These are phyloP conservation scores for Sebastes vulpes DNA, from an alignment of 2,797 vertebrate genomes.

Conservation along the genomic window DNA sequence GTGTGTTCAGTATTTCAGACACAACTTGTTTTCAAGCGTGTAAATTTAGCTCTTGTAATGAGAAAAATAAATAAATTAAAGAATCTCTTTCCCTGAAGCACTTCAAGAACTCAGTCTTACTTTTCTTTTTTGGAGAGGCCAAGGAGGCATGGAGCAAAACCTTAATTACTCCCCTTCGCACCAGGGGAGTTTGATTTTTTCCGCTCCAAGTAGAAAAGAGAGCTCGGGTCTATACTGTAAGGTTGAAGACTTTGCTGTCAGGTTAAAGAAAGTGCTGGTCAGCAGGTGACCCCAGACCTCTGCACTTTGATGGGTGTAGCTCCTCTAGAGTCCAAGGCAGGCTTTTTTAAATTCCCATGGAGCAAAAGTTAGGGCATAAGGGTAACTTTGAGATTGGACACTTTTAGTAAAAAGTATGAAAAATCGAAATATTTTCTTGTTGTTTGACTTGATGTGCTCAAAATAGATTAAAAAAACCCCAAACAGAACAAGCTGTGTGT, in stretches of 20 bases:
- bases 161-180: slow-evolving; percentile 82
- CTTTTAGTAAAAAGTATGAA: background rate
- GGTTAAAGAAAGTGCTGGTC: slow-evolving; percentile 16
- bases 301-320: background rate
- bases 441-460: background rate
- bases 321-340: background rate
- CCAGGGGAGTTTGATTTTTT: slow-evolving; percentile 79
- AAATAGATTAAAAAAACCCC: background rate
- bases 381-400: background rate
- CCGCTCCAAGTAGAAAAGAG: slow-evolving; percentile 61
- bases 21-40: background rate
- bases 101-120: slow-evolving; percentile 34
- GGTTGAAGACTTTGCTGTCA: slow-evolving; percentile 25
- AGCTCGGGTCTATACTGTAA: slow-evolving; percentile 39
- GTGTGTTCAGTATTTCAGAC: slow-evolving; percentile 17
- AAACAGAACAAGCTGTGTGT: background rate
- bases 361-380: background rate
- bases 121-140: slow-evolving; percentile 65
- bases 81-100: slow-evolving; percentile 24
- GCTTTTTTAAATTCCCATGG: background rate
- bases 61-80: background rate
- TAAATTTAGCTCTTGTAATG: slow-evolving; percentile 43
- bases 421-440: background rate
- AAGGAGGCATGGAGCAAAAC: slow-evolving; percentile 76
- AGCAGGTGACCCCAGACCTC: slow-evolving; percentile 28